Percentiles rank a stretch among this genome's conserved stretches.
phyloP scores from a whole-genome alignment of 2,797 vertebrate species.

The Jordanella pulchra region DNA sequence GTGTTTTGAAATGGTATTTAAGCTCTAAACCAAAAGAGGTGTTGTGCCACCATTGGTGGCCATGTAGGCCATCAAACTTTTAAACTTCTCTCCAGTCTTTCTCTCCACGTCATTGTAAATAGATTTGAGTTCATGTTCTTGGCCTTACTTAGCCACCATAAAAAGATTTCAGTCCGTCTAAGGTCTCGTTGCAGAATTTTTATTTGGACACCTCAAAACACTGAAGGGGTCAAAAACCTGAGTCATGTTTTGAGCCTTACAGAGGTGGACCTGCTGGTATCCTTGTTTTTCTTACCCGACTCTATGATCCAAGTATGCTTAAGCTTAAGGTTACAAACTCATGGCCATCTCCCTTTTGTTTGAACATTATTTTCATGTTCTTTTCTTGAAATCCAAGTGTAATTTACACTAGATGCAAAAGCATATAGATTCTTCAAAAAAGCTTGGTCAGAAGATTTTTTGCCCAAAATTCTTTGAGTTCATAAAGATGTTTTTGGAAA shows the following conservation, averaged over 20 bases:
- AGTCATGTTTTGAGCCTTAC: background rate
- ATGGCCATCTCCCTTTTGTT: background rate
- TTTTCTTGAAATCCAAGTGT: background rate
- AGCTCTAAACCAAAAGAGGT: background rate
- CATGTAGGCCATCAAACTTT: background rate
- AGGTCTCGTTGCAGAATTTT: background rate
- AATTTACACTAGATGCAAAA: background rate
- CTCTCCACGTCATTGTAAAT: background rate
- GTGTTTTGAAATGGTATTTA: background rate
- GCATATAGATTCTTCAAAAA: background rate
- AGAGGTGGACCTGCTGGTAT: background rate
- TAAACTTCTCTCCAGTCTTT: background rate
- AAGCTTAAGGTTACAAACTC: background rate
- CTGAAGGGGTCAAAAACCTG: background rate
- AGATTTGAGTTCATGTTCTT: background rate
- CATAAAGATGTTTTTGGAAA: background rate
- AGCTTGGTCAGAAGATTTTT: background rate
- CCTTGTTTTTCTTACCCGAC: background rate
- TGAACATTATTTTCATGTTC: background rate
- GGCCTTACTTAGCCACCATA: background rate
- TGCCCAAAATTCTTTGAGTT: background rate
- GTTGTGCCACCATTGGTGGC: background rate
- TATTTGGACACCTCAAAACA: background rate
- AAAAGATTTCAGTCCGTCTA: background rate
- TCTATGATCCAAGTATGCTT: background rate